Base-by-base conservation (phyloP, 1,140 invertebrate genomes). In the Anoplolepis gracilipes region DNA sequence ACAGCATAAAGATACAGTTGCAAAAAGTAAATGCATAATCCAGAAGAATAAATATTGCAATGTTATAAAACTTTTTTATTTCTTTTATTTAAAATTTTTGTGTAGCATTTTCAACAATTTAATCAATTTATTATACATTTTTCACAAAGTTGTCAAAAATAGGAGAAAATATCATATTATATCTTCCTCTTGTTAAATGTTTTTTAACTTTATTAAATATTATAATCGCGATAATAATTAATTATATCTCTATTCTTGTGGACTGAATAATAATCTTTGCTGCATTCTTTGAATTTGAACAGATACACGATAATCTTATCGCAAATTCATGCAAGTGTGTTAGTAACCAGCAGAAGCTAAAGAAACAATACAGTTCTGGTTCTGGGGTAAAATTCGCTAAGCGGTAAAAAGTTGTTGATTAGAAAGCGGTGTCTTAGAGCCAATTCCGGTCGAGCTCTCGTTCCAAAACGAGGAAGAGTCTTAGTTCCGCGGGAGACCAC, bases 341-440 rank as follows among this genome's bases (percentile, higher is more conserved):
- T 81, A 59, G 78, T 82, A 55, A 73, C 36, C 16, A 33, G 53
- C 78, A 33, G 49, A 61, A 73, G 78, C 55, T 82, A 82, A 82
- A 82, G 57, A 53, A 73, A 82, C 49, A 55, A 59, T 53, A 25
- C 42, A 36, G 78, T 59, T 25, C 78, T 42, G 78, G 70, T 81
- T 82, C 67, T 42, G 78, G 64, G 84, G 87, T 89, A 90, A 87
- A 87, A 77, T 82, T 77, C 85, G 49, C 39, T 57, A 84, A 84
- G 70, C 84, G 70, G 77, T 86, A 89, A 89, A 86, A 87, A 87
- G 72, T 84, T 59, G 85, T 59, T 90, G 73, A 90, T 90, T 90
- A 90, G 84, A 90, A 90, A 90, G 86, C 86, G 86, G 86, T 86
- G 55, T 77, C 79, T 87, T 77, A 53, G 49, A 49, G 61, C 85